Evolutionary conservation across 2,113 vertebrate genomes (phyloP).

Genomic region (Notothenia coriiceps): DNA sequence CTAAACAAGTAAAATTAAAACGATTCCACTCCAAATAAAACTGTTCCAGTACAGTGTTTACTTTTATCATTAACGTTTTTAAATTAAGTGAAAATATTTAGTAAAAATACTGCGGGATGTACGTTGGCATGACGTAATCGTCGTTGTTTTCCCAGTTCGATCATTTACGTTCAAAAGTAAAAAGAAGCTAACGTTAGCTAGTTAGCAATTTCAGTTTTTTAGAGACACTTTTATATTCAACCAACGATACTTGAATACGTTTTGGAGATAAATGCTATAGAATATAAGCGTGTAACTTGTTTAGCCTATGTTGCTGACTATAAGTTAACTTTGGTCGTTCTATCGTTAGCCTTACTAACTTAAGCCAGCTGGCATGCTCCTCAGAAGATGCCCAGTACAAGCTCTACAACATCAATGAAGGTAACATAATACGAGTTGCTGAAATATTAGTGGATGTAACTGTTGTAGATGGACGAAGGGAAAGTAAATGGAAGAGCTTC

Average conservation of each 20-base stretch:
- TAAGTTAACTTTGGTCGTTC: not conserved
- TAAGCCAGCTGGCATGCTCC: not conserved
- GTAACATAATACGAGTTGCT: not conserved
- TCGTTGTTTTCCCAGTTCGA: not conserved
- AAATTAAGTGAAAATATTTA: not conserved
- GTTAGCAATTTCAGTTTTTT: not conserved
- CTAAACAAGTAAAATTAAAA: not conserved
- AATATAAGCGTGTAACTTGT: rapidly evolving
- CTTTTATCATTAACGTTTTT: no score
- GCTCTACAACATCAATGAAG: not conserved
- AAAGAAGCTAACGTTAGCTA: conserved; percentile 15
- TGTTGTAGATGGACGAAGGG: conserved; percentile 46
- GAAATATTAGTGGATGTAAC: not conserved
- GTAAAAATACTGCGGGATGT: not conserved
- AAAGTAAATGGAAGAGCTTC: conserved; percentile 23
- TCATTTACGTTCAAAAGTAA: conserved; percentile 6
- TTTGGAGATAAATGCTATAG: not conserved
- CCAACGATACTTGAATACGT: rapidly evolving
- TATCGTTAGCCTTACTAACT: not conserved
- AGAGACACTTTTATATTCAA: not conserved
- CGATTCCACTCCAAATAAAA: no score
- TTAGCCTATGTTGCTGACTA: not conserved
- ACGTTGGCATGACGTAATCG: conserved; percentile 2
- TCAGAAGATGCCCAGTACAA: not conserved
- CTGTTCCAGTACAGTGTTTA: no score